Percentiles rank a stretch among this genome's conserved stretches.
Conservation (phyloP, 2,797 vertebrate species). For the Thaleichthys pacificus region DNA sequence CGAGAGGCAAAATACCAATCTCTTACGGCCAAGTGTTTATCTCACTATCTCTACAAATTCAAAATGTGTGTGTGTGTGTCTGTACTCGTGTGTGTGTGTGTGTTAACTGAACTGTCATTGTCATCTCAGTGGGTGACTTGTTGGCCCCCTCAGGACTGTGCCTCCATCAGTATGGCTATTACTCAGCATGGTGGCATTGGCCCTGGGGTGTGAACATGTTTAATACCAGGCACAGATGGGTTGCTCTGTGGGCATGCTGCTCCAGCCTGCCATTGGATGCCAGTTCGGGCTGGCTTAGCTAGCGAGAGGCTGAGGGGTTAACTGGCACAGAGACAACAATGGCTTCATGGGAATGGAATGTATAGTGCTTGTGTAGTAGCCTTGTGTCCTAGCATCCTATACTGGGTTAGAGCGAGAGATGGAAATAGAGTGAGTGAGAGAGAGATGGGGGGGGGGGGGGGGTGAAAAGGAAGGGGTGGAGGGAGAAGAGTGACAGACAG, state of each 20-base stretch:
- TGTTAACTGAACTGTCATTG: constrained; percentile 68
- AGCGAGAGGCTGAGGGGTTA: constrained; percentile 48
- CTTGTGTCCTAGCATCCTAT: constrained; percentile 73
- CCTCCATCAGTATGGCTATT: constrained; percentile 67
- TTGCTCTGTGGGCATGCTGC: constrained; percentile 59
- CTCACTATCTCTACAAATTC: constrained; percentile 48
- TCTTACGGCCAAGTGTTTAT: constrained; percentile 48
- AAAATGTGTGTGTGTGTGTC: constrained; percentile 29
- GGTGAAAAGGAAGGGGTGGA: not conserved
- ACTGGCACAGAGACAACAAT: constrained; percentile 55
- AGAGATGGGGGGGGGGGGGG: not conserved
- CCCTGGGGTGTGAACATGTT: constrained; percentile 67
- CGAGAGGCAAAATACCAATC: constrained; percentile 56
- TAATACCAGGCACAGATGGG: constrained; percentile 76
- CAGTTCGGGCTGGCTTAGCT: constrained; percentile 36
- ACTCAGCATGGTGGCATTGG: constrained; percentile 59
- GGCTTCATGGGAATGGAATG: constrained; percentile 91
- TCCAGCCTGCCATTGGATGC: constrained; percentile 50
- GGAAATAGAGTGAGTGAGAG: not conserved
- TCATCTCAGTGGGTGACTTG: constrained; percentile 72
- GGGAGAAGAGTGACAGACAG: not conserved
- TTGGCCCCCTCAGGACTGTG: constrained; percentile 67
- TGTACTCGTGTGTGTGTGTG: constrained; percentile 10
- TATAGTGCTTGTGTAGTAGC: constrained; percentile 73
- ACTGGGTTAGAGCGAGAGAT: constrained; percentile 46